Evolutionary conservation across 2,113 vertebrate species (phyloP), one percentile per base, ranked within the genome.

Genomic region (Ophthalmolycus amberensis): DNA sequence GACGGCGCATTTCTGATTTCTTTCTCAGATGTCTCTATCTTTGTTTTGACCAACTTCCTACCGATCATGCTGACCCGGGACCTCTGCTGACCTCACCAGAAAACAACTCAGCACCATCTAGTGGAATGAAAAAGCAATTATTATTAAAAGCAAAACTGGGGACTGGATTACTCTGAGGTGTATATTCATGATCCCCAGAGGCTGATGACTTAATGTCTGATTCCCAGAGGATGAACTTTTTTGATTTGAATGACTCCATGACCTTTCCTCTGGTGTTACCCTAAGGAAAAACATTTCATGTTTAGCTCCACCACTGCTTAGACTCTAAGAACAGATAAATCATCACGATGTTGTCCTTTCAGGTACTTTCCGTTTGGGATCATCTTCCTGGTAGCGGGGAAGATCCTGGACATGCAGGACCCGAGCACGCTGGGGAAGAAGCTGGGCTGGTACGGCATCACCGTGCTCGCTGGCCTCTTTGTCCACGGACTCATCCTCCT

Each of bases 351-450:
- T 54, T 37, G 10, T 71, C 69, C 9, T 12, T 56, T 34, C 88
- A 98, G 97, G 97, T 97, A 98, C 85, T 98, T 97, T 71, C 97
- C 97, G 3, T 97, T 98, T 3, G 97, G 97, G 22, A 97, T 98
- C 46, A 92, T 97, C 60, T 97, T 97, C 85, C 94, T 97, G 76
- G 96, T 97, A 5, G 96, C 97, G 2, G 97, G 96, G 0, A 97
- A 97, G 93, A 97, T 98, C 86, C 77, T 97, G 93, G 96, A 97
- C 88, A 97, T 97, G 96, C 96, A 95, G 56, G 96, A 97, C 37
- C 97, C 96, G 0, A 92, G 86, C 0, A 92, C 94, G 0, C 90
- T 94, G 40, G 96, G 96, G 0, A 95, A 91, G 92, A 97, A 96
- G 85, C 89, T 97, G 90, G 97, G 97, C 52, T 95, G 96, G 59